Evolutionary conservation across 1,140 invertebrate species (phyloP).

Genomic region (Cydia amplana): DNA sequence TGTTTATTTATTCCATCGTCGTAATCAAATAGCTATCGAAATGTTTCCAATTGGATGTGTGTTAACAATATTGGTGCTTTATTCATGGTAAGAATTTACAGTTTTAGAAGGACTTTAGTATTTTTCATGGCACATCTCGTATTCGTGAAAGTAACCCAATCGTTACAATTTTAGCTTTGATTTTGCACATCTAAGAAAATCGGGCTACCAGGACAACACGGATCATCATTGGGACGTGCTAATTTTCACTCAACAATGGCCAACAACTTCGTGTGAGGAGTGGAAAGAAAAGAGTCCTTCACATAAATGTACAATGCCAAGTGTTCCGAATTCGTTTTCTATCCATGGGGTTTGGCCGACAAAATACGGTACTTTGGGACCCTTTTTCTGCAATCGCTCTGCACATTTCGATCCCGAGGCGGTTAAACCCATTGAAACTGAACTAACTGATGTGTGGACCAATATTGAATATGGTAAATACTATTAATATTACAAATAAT

Average conservation of each 20-base stretch:
- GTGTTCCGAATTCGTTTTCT: constrained; percentile 83
- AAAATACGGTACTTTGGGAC: constrained; percentile 83
- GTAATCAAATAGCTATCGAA: background rate
- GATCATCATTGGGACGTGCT: constrained; percentile 83
- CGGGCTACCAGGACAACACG: constrained; percentile 20
- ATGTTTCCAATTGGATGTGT: background rate
- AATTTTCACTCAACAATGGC: constrained; percentile 91
- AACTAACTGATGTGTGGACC: constrained; percentile 85
- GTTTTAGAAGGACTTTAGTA: background rate
- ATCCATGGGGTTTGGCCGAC: constrained; percentile 93
- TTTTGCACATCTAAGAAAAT: constrained; percentile 36
- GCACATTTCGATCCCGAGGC: constrained; percentile 82
- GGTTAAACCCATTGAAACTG: constrained; percentile 81
- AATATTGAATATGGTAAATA: constrained; percentile 83
- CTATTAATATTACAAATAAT: background rate
- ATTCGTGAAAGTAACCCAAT: constrained; percentile 7
- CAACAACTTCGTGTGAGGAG: constrained; percentile 85
- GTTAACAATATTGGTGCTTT: constrained; percentile 19
- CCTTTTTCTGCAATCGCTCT: constrained; percentile 84
- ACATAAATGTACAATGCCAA: constrained; percentile 83
- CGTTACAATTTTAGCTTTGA: constrained; percentile 41
- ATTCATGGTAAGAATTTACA: constrained; percentile 12
- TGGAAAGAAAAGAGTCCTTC: constrained; percentile 83
- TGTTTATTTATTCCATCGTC: background rate
- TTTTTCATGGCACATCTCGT: background rate